A percentile compares a stretch with the other conserved stretches of the same genome.
These are phyloP conservation scores for Sinocyclocheilus rhinocerous DNA, from an alignment of 2,113 vertebrate genomes.

Conservation along the genomic window DNA sequence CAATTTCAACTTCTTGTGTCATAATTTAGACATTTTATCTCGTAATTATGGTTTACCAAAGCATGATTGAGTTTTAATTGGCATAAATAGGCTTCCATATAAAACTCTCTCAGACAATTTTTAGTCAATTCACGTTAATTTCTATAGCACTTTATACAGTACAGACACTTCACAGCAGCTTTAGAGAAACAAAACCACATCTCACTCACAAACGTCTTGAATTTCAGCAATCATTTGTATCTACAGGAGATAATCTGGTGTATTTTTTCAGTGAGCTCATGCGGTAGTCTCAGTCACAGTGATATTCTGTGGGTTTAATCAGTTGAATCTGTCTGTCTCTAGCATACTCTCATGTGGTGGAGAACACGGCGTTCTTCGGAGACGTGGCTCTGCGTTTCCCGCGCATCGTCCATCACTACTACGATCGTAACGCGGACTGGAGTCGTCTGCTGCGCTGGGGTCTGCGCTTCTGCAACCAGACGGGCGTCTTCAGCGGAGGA, in stretches of 20 bases:
- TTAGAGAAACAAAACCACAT: too few species aligned
- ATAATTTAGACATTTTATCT: not conserved
- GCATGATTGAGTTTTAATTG: not conserved
- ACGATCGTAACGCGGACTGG: slow-evolving; percentile 93
- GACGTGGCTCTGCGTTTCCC: slow-evolving; percentile 94
- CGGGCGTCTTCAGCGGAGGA: slow-evolving; percentile 90
- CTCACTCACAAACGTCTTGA: too few species aligned
- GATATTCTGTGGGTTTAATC: too few species aligned
- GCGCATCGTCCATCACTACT: slow-evolving; percentile 95
- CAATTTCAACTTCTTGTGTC: not conserved
- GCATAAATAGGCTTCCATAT: too few species aligned
- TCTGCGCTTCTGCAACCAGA: slow-evolving; percentile 94
- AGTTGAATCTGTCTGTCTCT: not conserved
- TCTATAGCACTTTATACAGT: too few species aligned
- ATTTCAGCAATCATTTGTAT: not conserved
- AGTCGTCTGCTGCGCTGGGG: slow-evolving; percentile 93
- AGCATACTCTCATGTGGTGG: slow-evolving; percentile 96
- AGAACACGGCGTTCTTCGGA: slow-evolving; percentile 96
- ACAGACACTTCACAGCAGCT: too few species aligned
- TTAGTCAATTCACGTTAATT: too few species aligned
- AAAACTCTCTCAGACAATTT: too few species aligned
- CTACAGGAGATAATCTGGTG: too few species aligned
- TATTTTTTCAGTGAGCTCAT: too few species aligned
- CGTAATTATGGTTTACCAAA: not conserved
- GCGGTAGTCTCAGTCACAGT: too few species aligned